Evolutionary conservation across 1,140 invertebrate species (phyloP), one percentile per base, ranked within the genome.

Genomic region (Leptopilina boulardi): DNA sequence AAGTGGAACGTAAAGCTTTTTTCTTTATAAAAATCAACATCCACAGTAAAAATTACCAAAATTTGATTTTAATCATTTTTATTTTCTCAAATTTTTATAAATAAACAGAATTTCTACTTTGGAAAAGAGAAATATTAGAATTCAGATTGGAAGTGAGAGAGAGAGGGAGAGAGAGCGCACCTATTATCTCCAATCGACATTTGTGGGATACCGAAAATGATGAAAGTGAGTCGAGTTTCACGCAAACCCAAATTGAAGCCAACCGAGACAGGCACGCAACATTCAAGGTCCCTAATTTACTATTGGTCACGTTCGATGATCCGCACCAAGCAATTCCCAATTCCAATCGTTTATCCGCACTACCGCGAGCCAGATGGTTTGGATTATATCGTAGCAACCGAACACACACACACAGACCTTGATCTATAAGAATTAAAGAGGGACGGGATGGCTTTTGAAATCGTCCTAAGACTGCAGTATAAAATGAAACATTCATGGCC

Each of bases 291-390:
- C 59, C 59, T 66, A 30, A 30, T 51, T 51, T 51, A 51, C 47
- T 66, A 23, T 66, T 66, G 26, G 59, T 66, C 59, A 73, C 70
- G 70, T 73, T 71, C 75, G 77, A 79, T 81, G 77, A 47, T 76
- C 74, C 70, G 51, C 51, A 51, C 71, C 74, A 77, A 84, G 83
- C 80, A 79, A 71, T 56, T 70, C 71, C 38, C 76, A 71, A 77
- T 84, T 77, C 83, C 75, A 81, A 85, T 85, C 82, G 77, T 82
- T 85, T 82, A 80, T 76, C 75, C 78, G 74, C 73, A 72, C 74
- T n/a, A 74, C 78, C 75, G 71, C 73, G 76, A 74, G 76, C 81
- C 83, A 86, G 80, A 84, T 84, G 84, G 80, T 75, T 23, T 54
- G 72, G 79, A 71, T 75, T 44, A 41, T 30, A 72, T 34, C 23